A percentile compares a stretch with the other conserved stretches of the same genome.
These are phyloP conservation scores for Eumacrocentrus americanus DNA, from an alignment of 2,888 invertebrate genomes.

Conservation along the genomic window DNA sequence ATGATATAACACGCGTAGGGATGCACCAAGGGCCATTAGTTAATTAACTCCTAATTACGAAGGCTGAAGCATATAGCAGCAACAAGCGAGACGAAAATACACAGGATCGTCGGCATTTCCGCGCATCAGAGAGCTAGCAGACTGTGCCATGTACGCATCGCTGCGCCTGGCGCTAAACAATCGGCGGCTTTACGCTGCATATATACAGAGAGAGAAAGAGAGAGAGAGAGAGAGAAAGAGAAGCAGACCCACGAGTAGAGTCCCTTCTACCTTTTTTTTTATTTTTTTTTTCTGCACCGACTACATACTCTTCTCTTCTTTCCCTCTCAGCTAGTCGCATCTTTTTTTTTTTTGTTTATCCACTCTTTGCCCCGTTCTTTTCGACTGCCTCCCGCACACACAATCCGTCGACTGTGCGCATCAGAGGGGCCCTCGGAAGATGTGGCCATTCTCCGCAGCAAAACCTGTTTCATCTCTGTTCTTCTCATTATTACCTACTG, in stretches of 20 bases:
- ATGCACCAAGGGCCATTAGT: conserved; percentile 57
- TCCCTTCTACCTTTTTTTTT: background rate
- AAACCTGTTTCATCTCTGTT: conserved; percentile 55
- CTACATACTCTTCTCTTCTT: conserved; percentile 2
- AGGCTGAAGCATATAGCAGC: conserved; percentile 34
- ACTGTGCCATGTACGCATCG: conserved; percentile 52
- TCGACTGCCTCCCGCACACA: background rate
- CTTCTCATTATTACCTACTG: conserved; percentile 53
- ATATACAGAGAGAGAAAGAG: conserved; percentile 21
- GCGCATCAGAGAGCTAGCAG: conserved; percentile 37
- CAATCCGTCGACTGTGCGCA: background rate
- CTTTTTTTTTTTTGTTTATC: background rate
- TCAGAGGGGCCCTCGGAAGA: background rate
- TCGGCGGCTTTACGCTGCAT: conserved; percentile 46
- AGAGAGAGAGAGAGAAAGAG: too few relatives aligned
- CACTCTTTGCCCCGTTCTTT: background rate
- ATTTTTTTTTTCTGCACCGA: conserved; percentile 5
- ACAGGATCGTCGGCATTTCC: conserved; percentile 47
- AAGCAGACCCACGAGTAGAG: too few relatives aligned
- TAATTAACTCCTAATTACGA: conserved; percentile 58
- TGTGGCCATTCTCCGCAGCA: conserved; percentile 49
- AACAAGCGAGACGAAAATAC: conserved; percentile 24
- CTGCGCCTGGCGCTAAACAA: conserved; percentile 52
- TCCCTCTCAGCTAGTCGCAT: conserved; percentile 8
- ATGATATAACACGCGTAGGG: too few relatives aligned